Evolutionary conservation across 2,113 vertebrate genomes (phyloP).

Genomic region (Dolichallabes microphthalmus): DNA sequence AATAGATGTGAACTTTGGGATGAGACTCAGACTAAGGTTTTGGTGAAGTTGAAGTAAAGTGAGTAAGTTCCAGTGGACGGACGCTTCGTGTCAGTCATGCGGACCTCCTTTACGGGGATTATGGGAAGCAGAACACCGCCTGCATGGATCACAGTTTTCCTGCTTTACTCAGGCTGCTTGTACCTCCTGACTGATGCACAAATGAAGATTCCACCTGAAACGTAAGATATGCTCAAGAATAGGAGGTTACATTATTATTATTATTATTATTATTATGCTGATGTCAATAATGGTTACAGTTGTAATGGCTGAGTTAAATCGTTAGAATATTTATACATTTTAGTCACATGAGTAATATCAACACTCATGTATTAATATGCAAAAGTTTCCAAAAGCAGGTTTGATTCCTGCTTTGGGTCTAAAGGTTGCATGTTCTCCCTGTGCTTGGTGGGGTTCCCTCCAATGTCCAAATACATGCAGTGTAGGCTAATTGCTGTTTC

Average conservation of each 20-base stretch:
- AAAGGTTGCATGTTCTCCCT: too few relatives aligned
- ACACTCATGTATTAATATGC: not conserved
- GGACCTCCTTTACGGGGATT: conserved; percentile 17
- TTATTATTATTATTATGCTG: not conserved
- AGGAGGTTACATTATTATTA: not conserved
- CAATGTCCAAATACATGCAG: too few relatives aligned
- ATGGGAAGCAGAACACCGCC: conserved; percentile 39
- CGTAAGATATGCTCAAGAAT: conserved; percentile 71
- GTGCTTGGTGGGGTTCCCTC: too few relatives aligned
- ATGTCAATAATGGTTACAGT: not conserved
- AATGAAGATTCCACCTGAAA: conserved; percentile 86
- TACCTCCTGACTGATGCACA: conserved; percentile 71
- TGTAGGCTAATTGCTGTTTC: too few relatives aligned
- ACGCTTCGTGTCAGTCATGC: conserved; percentile 14
- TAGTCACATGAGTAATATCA: not conserved
- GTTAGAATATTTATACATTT: not conserved
- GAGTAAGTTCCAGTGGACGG: conserved; percentile 18
- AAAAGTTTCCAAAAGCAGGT: not conserved
- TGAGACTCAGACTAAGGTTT: conserved; percentile 26
- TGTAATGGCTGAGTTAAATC: not conserved
- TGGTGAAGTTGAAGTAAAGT: not conserved
- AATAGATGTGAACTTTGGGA: conserved; percentile 51
- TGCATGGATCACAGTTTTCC: conserved; percentile 58
- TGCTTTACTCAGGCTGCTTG: conserved; percentile 68
- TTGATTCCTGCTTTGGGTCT: too few relatives aligned